Evolutionary conservation across 2,113 vertebrate species (phyloP).

Genomic region (Syngnathoides biaculeatus): DNA sequence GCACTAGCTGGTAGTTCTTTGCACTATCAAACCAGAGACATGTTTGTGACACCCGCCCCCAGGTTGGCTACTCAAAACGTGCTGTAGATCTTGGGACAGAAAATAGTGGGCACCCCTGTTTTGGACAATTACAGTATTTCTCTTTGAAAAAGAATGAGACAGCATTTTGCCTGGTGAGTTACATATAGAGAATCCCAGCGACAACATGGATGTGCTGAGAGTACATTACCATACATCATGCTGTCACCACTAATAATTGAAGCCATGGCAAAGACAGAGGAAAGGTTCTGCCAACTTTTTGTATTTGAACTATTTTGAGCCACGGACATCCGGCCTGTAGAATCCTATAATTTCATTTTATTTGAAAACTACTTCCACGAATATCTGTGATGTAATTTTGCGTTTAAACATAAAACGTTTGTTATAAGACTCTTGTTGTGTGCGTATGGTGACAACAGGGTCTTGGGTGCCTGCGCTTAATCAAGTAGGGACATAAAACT

Average conservation of each 20-base stretch:
- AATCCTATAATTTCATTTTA: not conserved
- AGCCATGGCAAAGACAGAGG: not conserved
- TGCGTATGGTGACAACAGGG: not conserved
- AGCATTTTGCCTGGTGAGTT: not conserved
- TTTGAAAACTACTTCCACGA: not conserved
- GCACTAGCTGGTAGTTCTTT: too few relatives aligned
- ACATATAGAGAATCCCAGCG: not conserved
- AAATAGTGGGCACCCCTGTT: too few relatives aligned
- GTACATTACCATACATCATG: not conserved
- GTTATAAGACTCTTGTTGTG: not conserved
- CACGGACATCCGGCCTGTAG: not conserved
- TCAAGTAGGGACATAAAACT: constrained; percentile 29
- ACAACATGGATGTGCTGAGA: not conserved
- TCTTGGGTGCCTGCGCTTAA: constrained; percentile 9
- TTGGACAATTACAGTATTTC: not conserved
- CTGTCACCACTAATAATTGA: not conserved
- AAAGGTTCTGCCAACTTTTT: not conserved
- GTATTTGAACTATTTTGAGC: not conserved
- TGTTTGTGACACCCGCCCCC: too few relatives aligned
- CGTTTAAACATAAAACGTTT: not conserved
- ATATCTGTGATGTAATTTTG: not conserved
- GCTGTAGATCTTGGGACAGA: too few relatives aligned
- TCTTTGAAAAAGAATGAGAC: not conserved
- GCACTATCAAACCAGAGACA: too few relatives aligned
- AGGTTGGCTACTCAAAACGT: too few relatives aligned